phyloP scores from a whole-genome alignment of 1,140 invertebrate genomes.

The Coenobita brevimanus region DNA sequence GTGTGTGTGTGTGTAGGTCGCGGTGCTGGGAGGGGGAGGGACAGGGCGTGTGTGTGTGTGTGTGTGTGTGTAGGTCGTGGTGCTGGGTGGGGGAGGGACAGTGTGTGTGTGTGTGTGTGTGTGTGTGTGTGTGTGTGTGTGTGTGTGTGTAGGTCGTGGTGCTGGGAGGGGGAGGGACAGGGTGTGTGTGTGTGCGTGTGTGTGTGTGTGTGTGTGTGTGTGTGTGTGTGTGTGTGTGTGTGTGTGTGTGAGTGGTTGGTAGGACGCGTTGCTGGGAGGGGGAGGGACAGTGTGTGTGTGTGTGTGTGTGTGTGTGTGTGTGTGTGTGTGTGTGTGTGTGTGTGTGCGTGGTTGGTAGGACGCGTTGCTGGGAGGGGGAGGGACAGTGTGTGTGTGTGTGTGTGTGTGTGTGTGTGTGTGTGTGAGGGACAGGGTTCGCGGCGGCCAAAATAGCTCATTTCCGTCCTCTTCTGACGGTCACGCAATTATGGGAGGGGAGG shows the following conservation, averaged over 20 bases:
- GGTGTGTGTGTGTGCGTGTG: no score
- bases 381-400: not conserved
- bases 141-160: not conserved
- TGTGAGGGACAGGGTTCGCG: not conserved
- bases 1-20: not conserved
- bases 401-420: not conserved
- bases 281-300: not conserved
- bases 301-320: slow-evolving; percentile 24
- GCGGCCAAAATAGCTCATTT: not conserved
- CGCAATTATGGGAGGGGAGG: no score
- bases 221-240: slow-evolving; percentile 17
- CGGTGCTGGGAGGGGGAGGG: no score
- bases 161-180: not conserved
- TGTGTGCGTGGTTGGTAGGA: not conserved
- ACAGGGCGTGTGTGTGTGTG: not conserved
- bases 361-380: not conserved
- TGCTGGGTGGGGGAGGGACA: no score
- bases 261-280: not conserved
- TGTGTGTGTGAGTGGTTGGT: not conserved
- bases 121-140: slow-evolving; percentile 17
- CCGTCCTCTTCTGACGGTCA: not conserved
- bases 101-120: slow-evolving; percentile 27
- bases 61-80: no score
- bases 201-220: slow-evolving; percentile 21
- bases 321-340: slow-evolving; percentile 17